A percentile compares a stretch with the other conserved stretches of the same genome.
These are phyloP conservation scores for Etheostoma cragini DNA, from an alignment of 2,113 vertebrate genomes.

Conservation along the genomic window DNA sequence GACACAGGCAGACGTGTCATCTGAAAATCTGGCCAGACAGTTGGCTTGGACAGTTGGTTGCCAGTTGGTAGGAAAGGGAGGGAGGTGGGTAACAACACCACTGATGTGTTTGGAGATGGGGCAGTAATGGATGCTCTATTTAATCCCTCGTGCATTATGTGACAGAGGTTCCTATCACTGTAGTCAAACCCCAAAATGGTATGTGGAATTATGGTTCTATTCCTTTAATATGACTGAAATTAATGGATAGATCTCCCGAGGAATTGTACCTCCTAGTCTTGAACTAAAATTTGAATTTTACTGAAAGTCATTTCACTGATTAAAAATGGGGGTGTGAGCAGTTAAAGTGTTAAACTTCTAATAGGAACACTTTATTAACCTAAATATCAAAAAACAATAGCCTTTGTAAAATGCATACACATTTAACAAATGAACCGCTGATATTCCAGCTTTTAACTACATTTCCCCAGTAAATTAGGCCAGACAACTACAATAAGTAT, in stretches of 20 bases:
- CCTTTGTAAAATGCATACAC: constrained; percentile 7
- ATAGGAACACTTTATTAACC: constrained; percentile 46
- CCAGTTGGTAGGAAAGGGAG: constrained; percentile 69
- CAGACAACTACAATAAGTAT: background rate
- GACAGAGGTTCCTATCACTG: constrained; percentile 34
- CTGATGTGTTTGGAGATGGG: constrained; percentile 29
- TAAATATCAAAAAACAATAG: constrained; percentile 35
- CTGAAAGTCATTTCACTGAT: constrained; percentile 40
- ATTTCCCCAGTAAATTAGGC: background rate
- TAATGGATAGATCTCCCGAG: constrained; percentile 1
- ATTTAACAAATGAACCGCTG: background rate
- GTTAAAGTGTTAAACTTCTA: constrained; percentile 4
- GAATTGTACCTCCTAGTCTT: background rate
- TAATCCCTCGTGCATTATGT: constrained; percentile 48
- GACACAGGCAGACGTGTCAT: constrained; percentile 65
- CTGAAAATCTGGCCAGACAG: constrained; percentile 59
- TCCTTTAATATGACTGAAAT: background rate
- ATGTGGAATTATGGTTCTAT: background rate
- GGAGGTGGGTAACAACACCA: constrained; percentile 33
- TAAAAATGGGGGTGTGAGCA: constrained; percentile 39
- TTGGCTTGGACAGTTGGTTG: constrained; percentile 70
- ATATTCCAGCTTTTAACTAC: constrained; percentile 17
- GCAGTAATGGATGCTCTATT: constrained; percentile 44
- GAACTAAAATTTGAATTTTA: background rate
- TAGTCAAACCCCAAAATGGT: constrained; percentile 30